These are phyloP conservation scores for Dasyornis broadbenti DNA, from an alignment of 2,113 vertebrate species.

Conservation along the genomic window DNA sequence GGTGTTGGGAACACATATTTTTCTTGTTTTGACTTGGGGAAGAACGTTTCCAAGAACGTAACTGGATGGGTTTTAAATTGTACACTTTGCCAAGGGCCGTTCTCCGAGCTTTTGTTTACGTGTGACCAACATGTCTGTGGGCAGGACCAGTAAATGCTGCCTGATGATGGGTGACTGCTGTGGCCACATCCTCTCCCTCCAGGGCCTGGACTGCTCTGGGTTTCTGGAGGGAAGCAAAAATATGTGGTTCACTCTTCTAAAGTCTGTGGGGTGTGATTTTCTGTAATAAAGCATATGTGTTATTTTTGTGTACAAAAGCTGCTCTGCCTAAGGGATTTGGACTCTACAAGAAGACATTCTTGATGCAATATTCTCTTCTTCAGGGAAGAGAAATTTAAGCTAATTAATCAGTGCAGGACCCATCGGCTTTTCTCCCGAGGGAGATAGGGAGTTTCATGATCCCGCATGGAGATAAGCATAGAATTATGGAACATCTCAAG, in stretches of 20 bases:
- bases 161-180: background rate
- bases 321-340: background rate
- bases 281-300: background rate
- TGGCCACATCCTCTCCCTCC: constrained; percentile 32
- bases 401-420: background rate
- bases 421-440: background rate
- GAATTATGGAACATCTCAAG: background rate
- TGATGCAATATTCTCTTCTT: background rate
- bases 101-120: accelerated
- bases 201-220: background rate
- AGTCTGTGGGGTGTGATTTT: background rate
- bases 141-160: background rate
- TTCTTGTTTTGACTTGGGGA: background rate
- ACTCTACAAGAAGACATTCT: background rate
- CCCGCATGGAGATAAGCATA: background rate
- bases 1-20: background rate
- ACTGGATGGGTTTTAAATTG: constrained; percentile 28
- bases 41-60: background rate
- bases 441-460: too few species aligned
- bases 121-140: background rate
- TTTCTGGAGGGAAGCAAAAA: background rate
- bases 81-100: background rate
- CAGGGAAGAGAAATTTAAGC: background rate
- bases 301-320: background rate
- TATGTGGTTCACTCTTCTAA: background rate